phyloP scores from a whole-genome alignment of 2,113 vertebrate genomes.

The Polypterus senegalus region DNA sequence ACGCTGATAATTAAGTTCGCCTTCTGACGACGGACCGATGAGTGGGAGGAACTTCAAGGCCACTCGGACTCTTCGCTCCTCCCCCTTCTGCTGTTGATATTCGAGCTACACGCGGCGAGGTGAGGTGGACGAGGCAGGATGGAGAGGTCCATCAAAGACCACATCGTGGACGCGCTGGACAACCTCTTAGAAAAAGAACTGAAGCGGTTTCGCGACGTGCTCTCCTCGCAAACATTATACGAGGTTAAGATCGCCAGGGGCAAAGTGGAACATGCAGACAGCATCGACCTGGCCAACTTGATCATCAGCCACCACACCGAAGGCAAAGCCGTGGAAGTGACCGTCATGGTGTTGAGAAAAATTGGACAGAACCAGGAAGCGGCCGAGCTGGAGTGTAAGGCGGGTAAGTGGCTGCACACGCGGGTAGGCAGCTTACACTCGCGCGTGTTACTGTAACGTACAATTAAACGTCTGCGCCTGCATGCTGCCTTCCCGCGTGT shows the following conservation, averaged over 20 bases:
- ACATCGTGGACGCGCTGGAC: not conserved
- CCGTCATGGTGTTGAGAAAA: not conserved
- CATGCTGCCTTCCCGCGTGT: no score
- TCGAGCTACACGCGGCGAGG: no score
- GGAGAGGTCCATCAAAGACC: not conserved
- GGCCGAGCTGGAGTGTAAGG: not conserved
- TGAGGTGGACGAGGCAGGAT: constrained; percentile 12
- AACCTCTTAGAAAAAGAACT: accelerated
- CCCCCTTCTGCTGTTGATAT: no score
- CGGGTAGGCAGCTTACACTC: no score
- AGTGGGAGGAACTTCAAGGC: no score
- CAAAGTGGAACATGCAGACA: accelerated
- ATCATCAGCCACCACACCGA: constrained; percentile 20
- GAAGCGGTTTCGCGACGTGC: not conserved
- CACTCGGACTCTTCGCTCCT: no score
- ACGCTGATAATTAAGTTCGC: no score
- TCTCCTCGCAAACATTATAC: constrained; percentile 7
- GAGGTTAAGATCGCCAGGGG: constrained; percentile 5
- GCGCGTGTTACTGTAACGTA: no score
- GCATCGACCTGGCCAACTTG: not conserved
- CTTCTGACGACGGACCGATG: no score
- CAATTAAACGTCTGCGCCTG: no score
- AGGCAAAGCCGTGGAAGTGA: accelerated
- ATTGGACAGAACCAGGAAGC: accelerated
- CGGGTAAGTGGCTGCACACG: no score